Evolutionary conservation across 2,113 vertebrate genomes (phyloP), one percentile per base, ranked within the genome.

Genomic region (Mormyrus iriodes): DNA sequence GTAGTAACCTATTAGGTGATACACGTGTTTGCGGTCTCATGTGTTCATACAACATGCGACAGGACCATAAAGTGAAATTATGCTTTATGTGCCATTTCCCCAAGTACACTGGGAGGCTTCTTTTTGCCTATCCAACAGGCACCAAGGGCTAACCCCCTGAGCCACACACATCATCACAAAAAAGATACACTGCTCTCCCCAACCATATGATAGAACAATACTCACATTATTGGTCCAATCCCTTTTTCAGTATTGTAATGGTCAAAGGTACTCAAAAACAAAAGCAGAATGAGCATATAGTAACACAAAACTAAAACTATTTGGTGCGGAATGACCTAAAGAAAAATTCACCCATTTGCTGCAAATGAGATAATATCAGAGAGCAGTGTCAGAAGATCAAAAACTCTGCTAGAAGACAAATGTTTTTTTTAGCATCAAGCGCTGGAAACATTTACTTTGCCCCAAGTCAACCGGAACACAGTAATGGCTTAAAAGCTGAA

Each of bases 401-500:
- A 52, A 82, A 27, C 6, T 17, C 42, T 52, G 48, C 69, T 49
- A 24, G 31, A 12, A 24, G 69, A 88, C 7, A 82, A 52, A 24
- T 39, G 39, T 15, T 82, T 73, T 51, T n/a, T 88, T 5, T 35
- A 82, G 19, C 49, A 52, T 39, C 52, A 12, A 88, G 19, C 3
- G 31, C 9, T 15, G 2, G 27, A 65, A 44, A 65, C 52, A 44
- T 58, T 27, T 42, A n/a, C 55, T 87, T 24, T 61, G 55, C 53
- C 35, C 35, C 86, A 53, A 86, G 85, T 53, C 51, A 86, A 53
- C 27, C 31, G 31, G 31, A 86, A 86, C 85, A 53, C 85, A 1
- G 27, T 86, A 86, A 86, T 55, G 85, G 27, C 85, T 55, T 86
- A 52, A 69, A 69, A 86, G 85, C 49, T 35, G 27, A 35, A 19